Evolutionary conservation across 2,113 vertebrate species (phyloP).

Genomic region (Xiphophorus couchianus): DNA sequence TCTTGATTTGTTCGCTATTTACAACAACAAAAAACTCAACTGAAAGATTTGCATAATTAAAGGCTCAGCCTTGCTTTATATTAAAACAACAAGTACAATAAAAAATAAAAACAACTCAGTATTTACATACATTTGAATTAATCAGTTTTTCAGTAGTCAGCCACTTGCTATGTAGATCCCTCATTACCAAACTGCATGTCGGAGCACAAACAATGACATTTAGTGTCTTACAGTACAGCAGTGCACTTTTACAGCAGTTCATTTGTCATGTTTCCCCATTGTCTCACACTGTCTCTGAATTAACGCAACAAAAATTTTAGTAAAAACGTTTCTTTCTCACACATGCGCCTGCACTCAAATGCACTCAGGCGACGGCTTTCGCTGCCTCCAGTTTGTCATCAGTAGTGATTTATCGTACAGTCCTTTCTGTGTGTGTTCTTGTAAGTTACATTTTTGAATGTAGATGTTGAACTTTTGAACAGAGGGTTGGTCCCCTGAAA

Average conservation of each 20-base stretch:
- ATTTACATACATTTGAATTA: slow-evolving; percentile 61
- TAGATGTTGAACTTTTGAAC: slow-evolving; percentile 94
- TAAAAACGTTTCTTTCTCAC: neutral
- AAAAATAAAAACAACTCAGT: slow-evolving; percentile 34
- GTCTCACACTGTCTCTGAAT: slow-evolving; percentile 42
- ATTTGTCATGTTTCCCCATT: slow-evolving; percentile 34
- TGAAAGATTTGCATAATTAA: slow-evolving; percentile 44
- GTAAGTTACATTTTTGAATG: slow-evolving; percentile 97
- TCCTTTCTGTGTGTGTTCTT: slow-evolving; percentile 85
- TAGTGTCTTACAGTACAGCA: slow-evolving; percentile 66
- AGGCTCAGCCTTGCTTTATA: slow-evolving; percentile 79
- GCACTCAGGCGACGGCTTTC: slow-evolving; percentile 49
- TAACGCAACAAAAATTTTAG: slow-evolving; percentile 20
- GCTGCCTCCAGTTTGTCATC: slow-evolving; percentile 57
- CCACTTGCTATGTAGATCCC: slow-evolving; percentile 32
- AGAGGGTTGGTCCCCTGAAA: slow-evolving; percentile 93
- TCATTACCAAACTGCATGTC: slow-evolving; percentile 35
- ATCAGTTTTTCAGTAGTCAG: slow-evolving; percentile 68
- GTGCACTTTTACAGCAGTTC: slow-evolving; percentile 65
- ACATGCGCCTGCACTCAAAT: slow-evolving; percentile 54
- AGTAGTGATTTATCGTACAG: slow-evolving; percentile 72
- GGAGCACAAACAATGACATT: slow-evolving; percentile 53
- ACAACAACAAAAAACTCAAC: neutral
- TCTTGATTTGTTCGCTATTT: neutral
- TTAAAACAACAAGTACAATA: slow-evolving; percentile 48